Base-by-base conservation (phyloP, 23 tunicate species). In the Corella eumyota region DNA sequence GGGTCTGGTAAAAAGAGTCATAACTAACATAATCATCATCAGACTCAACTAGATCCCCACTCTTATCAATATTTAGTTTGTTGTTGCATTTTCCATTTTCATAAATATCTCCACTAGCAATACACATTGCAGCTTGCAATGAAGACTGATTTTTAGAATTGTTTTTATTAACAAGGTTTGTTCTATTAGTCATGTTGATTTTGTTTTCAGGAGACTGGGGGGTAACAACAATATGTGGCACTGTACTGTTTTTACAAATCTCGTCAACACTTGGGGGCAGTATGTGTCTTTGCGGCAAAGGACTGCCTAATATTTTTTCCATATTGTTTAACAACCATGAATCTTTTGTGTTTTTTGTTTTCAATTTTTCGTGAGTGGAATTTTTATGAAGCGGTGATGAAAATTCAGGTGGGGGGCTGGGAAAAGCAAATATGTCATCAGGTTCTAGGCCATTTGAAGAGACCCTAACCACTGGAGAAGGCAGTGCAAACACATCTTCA, bases 1-100 rank as follows among this genome's bases (percentile, higher is more conserved):
- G 2, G 7, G 28, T 30, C n/a, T 51, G 36, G 64, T 78, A 78
- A 37, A 40, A 78, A 0, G 48, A n/a, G 24, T 78, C 85, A 27
- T 56, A 78, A 47, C 50, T 78, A 11, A 78, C 85, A 48, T 78
- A 78, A 52, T 78, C 85, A 25, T 61, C 85, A 13, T 78, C 85
- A 7, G 85, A 68, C 24, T 78, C 85, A 32, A 48, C 40, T 4
- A 51, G 52, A 3, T 44, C 23, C 15, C 13, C 15, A 19, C 27
- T 51, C 27, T n/a, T 51, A 19, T 27, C 5, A 6, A 6, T n/a
- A 51, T 51, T n/a, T 51, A 7, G 6, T 6, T 51, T 51, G 20
- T 25, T 6, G 22, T 27, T 51, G 57, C 6, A 6, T n/a, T 51
- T 27, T n/a, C 21, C 5, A 19, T 7, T 11, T 40, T 40, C 13